phyloP scores from a whole-genome alignment of 1,140 invertebrate genomes.

The Drosophila bocqueti region DNA sequence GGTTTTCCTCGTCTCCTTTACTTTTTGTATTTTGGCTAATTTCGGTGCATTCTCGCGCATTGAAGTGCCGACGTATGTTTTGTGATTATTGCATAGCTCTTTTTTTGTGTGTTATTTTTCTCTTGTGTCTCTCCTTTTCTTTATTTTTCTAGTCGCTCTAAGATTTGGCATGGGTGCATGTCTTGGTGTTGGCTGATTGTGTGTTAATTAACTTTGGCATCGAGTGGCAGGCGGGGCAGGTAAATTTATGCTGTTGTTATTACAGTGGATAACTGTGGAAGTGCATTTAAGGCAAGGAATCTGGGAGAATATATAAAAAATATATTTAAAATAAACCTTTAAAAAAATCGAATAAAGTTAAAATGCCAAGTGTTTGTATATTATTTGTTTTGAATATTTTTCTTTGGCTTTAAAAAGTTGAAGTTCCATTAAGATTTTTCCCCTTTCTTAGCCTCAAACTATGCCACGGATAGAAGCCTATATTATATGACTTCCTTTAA shows the following conservation, averaged over 20 bases:
- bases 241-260: slow-evolving; percentile 46
- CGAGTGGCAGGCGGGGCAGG: slow-evolving; percentile 32
- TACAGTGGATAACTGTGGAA: slow-evolving; percentile 39
- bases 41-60: slow-evolving; percentile 77
- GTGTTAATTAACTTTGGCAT: slow-evolving; percentile 80
- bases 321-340: neutral
- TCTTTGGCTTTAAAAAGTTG: neutral
- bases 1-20: slow-evolving; percentile 46
- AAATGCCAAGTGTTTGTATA: too few relatives aligned
- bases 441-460: neutral
- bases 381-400: neutral
- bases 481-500: too few relatives aligned
- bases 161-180: slow-evolving; percentile 18
- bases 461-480: neutral
- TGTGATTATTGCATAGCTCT: slow-evolving; percentile 71
- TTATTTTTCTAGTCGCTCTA: slow-evolving; percentile 38
- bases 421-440: neutral
- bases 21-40: slow-evolving; percentile 66
- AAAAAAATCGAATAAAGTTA: too few relatives aligned
- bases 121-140: slow-evolving; percentile 43
- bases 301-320: neutral
- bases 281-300: neutral
- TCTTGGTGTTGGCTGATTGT: slow-evolving; percentile 59
- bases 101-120: slow-evolving; percentile 38
- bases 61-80: slow-evolving; percentile 75